Base-by-base conservation (phyloP, 2,797 vertebrate genomes). In the Numenius phaeopus region DNA sequence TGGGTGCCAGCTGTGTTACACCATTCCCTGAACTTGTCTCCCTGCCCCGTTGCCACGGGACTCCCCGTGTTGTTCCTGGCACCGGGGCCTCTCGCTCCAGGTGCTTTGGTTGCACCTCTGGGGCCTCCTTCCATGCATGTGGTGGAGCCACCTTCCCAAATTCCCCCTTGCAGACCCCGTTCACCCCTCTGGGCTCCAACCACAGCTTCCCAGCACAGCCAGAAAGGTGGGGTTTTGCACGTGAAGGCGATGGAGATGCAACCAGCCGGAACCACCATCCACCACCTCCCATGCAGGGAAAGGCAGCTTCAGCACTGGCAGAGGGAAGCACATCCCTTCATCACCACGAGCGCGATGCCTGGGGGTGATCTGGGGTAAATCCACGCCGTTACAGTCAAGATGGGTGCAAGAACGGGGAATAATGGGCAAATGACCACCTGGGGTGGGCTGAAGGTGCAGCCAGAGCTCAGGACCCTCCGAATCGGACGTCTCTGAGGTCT, bases 401-500 rank as follows among this genome's bases (percentile, higher is more conserved):
- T 4, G 26, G 23, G 20, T 13, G 50, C 23, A 57, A 72, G 52
- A 23, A 59, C 7, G 23, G 37, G n/a, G 44, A 24, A 37, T 20
- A 84, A 7, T 0, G 1, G 20, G 14, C 39, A 62, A 76, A 87
- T 27, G 30, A 49, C 42, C 49, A 8, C 17, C 19, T 20, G n/a
- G 37, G 15, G 7, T 1, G 32, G 50, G 40, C 2, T 44, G 55
- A 61, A 23, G 6, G 1, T 8, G 24, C 14, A 58, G 37, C 57
- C 62, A 49, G 1, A 0, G 1, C 71, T 61, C 72, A 42, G 58
- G 61, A 84, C 39, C 11, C 30, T 72, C 57, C 52, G 40, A 40
- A 44, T 2, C 5, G 1, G 40, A 30, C 2, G 1, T 5, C 26
- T 44, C 44, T 0, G 2, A 34, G 44, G 9, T 34, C 42, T 30